A percentile compares a stretch with the other conserved stretches of the same genome.
These are phyloP conservation scores for Lacanobia wlatinum DNA, from an alignment of 2,888 invertebrate species.

Conservation along the genomic window DNA sequence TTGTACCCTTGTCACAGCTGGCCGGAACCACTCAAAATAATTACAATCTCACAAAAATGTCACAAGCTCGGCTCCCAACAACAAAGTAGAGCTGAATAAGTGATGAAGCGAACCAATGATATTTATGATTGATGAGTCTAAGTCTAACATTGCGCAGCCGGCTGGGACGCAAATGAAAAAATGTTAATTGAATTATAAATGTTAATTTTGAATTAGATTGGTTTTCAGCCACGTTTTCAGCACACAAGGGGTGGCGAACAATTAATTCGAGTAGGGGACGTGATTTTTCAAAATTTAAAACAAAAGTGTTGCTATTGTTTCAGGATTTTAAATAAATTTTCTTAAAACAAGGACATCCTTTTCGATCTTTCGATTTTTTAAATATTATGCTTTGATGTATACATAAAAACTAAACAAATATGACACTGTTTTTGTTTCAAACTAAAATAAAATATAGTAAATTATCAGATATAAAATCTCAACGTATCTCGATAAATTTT, in stretches of 20 bases:
- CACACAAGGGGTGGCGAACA: constrained; percentile 25
- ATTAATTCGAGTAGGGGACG: constrained; percentile 22
- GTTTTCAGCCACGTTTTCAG: constrained; percentile 19
- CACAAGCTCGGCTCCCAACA: constrained; percentile 65
- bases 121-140: constrained; percentile 75
- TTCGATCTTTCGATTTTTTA: too few relatives aligned
- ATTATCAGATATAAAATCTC: background rate
- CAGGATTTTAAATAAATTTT: background rate
- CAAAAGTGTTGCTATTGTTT: background rate
- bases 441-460: background rate
- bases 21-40: constrained; percentile 79
- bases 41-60: constrained; percentile 81
- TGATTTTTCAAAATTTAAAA: background rate
- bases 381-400: too few relatives aligned
- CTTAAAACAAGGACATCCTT: background rate
- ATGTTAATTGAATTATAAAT: constrained; percentile 58
- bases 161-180: constrained; percentile 61
- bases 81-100: constrained; percentile 73
- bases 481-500: background rate
- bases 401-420: too few relatives aligned
- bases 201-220: constrained; percentile 51
- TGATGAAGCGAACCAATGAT: constrained; percentile 72
- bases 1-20: constrained; percentile 74
- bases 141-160: constrained; percentile 65
- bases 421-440: background rate